phyloP scores from a whole-genome alignment of 2,888 invertebrate species.

The Allacma fusca region DNA sequence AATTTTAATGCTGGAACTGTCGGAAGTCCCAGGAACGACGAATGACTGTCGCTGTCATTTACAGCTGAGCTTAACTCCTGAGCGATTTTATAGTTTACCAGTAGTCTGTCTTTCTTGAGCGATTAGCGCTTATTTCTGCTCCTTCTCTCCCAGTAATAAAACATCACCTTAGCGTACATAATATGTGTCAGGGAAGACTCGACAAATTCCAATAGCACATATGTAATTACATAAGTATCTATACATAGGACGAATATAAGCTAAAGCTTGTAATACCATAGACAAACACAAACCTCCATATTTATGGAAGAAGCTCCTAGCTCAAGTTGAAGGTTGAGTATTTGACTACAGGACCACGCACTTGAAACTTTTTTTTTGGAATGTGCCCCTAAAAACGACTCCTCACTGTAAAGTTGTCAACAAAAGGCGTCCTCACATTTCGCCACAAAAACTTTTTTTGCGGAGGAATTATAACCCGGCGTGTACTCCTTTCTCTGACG shows the following conservation, averaged over 20 bases:
- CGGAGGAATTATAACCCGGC: neutral
- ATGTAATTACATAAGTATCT: no score
- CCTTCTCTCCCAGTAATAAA: neutral
- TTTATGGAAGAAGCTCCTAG: neutral
- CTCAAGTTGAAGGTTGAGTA: conserved; percentile 10
- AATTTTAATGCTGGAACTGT: conserved; percentile 12
- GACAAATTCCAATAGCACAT: no score
- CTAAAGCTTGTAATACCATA: no score
- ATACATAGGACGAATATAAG: no score
- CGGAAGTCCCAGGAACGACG: neutral
- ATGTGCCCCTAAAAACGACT: conserved; percentile 9
- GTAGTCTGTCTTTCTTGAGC: conserved; percentile 7
- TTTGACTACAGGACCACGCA: neutral
- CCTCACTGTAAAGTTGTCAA: conserved; percentile 1
- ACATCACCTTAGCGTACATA: no score
- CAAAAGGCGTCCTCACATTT: conserved; percentile 9
- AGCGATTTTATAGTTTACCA: neutral
- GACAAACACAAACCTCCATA: neutral
- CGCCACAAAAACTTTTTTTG: neutral
- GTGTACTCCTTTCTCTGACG: neutral
- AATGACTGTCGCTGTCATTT: neutral
- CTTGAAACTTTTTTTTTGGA: conserved; percentile 11
- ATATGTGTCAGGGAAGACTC: no score
- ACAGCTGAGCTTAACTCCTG: neutral
- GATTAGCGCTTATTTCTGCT: conserved; percentile 12